A percentile compares a stretch with the other conserved stretches of the same genome.
Conservation (phyloP, 2,797 vertebrate genomes). For the Mus spretus region DNA sequence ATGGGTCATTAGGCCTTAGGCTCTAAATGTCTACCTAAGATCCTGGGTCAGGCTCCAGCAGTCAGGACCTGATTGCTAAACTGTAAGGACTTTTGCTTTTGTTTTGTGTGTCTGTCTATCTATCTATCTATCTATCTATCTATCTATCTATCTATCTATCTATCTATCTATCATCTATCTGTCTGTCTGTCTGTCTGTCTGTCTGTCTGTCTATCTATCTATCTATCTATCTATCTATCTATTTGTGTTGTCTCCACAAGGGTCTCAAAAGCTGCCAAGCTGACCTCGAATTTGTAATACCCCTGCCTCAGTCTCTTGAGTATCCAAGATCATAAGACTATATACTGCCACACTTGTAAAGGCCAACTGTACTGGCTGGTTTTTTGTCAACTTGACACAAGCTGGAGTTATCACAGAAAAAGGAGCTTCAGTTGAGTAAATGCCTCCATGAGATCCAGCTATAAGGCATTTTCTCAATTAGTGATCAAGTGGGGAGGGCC, state of each 20-base stretch:
- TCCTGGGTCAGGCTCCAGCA: neutral
- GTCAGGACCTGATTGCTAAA: neutral
- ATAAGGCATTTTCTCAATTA: no score
- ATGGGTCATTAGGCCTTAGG: neutral
- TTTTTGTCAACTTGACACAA: no score
- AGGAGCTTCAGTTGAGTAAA: no score
- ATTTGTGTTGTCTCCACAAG: neutral
- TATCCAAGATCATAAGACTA: neutral
- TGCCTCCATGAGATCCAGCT: no score
- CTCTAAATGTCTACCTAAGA: neutral
- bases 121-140: no score
- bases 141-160: neutral
- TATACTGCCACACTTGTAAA: neutral
- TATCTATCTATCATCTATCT: no score
- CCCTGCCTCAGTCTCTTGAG: neutral
- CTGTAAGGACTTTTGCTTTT: neutral
- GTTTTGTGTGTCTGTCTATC: neutral
- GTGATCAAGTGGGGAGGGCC: no score
- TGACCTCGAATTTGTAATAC: neutral
- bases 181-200: no score
- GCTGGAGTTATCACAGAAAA: no score
- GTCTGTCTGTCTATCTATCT: neutral
- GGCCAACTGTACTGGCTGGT: no score
- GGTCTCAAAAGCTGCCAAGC: neutral
- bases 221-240: neutral